Percentiles rank a stretch among this genome's conserved stretches.
These are phyloP conservation scores for Gambusia affinis DNA, from an alignment of 2,113 vertebrate species.

Conservation along the genomic window DNA sequence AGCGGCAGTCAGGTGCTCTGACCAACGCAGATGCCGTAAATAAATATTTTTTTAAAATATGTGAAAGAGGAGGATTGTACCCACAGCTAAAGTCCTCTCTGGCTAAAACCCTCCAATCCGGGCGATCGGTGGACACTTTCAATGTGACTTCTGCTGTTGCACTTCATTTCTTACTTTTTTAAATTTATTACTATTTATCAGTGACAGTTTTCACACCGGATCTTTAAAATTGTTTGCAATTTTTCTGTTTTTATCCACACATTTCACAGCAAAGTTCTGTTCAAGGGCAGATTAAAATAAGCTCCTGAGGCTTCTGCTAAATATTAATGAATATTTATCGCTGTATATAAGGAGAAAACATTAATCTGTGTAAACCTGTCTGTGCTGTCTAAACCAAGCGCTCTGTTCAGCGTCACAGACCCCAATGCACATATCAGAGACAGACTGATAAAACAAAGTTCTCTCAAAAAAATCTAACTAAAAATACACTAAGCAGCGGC, in stretches of 20 bases:
- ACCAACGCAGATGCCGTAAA: conserved; percentile 35
- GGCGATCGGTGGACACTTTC: conserved; percentile 4
- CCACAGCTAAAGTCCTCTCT: conserved; percentile 4
- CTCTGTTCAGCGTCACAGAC: not conserved
- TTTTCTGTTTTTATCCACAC: conserved; percentile 3
- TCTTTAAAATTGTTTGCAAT: conserved; percentile 10
- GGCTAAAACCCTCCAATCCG: conserved; percentile 1
- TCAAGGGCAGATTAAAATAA: not conserved
- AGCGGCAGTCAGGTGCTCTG: conserved; percentile 52
- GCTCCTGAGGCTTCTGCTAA: not conserved
- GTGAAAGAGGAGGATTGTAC: conserved; percentile 19
- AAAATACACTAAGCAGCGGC: not conserved
- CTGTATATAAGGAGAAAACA: not conserved
- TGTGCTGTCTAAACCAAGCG: not conserved
- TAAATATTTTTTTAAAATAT: not conserved
- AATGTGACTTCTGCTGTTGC: conserved; percentile 11
- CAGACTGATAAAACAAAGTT: not conserved
- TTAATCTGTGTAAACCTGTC: not conserved
- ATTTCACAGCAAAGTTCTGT: not conserved
- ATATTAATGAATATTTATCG: not conserved
- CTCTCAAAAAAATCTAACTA: not conserved
- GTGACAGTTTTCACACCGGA: conserved; percentile 3
- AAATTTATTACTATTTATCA: conserved; percentile 11
- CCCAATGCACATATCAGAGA: not conserved
- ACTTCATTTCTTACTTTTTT: not conserved